Evolutionary conservation across 2,888 invertebrate genomes (phyloP).

Genomic region (Idaea biselata): DNA sequence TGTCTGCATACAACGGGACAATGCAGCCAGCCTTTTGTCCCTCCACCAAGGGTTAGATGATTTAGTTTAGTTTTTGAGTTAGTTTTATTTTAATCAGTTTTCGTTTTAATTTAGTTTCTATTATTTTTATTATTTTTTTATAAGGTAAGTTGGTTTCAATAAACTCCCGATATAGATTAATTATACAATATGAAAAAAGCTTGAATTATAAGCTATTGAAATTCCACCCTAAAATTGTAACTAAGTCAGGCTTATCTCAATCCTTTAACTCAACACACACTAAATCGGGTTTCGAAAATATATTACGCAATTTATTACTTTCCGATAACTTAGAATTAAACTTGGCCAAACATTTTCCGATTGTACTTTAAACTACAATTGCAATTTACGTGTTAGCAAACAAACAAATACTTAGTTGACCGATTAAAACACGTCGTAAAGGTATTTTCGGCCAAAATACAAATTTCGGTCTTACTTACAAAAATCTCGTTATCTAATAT

Average conservation of each 20-base stretch:
- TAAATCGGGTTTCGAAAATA: slow-evolving; percentile 20
- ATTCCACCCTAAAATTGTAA: not conserved
- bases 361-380: slow-evolving; percentile 23
- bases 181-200: not conserved
- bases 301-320: slow-evolving; percentile 26
- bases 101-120: too few species aligned
- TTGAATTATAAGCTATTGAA: not conserved
- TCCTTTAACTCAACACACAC: slow-evolving; percentile 13
- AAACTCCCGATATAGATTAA: not conserved
- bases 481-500: too few species aligned
- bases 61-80: too few species aligned
- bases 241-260: slow-evolving; percentile 8
- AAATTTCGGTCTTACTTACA: too few species aligned
- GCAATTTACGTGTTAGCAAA: not conserved
- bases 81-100: too few species aligned
- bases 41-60: too few species aligned
- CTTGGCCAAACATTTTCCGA: slow-evolving; percentile 28
- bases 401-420: not conserved
- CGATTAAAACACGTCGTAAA: not conserved
- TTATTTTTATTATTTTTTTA: too few species aligned
- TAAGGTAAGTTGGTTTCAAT: too few species aligned
- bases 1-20: too few species aligned
- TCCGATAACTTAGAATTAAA: slow-evolving; percentile 28
- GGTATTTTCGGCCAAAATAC: too few species aligned
- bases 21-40: too few species aligned